Conservation (phyloP, 1,140 invertebrate species). For the Coptotermes formosanus region DNA sequence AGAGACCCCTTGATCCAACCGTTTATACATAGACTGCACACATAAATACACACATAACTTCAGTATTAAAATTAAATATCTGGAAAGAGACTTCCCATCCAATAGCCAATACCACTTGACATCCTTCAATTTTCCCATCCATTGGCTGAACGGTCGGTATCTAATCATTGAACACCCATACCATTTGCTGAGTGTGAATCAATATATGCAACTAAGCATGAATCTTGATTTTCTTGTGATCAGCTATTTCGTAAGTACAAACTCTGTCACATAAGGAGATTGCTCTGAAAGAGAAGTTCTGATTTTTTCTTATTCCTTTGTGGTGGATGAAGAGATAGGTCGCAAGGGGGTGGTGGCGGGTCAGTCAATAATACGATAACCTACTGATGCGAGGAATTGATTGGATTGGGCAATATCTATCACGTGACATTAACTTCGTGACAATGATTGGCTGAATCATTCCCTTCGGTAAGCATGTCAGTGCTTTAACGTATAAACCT, state of each 20-base stretch:
- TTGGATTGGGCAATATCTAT: conserved; percentile 19
- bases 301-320: background rate
- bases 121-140: conserved; percentile 1
- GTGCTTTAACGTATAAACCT: background rate
- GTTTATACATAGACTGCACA: too few relatives aligned
- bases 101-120: background rate
- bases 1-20: too few relatives aligned
- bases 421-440: conserved; percentile 17
- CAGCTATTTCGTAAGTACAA: background rate
- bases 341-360: background rate
- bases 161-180: background rate
- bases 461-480: background rate
- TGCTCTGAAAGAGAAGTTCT: background rate
- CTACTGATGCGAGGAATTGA: conserved; percentile 15
- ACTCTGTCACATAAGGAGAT: background rate
- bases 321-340: conserved; percentile 3
- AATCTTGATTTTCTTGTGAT: background rate
- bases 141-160: background rate
- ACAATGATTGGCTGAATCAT: conserved; percentile 12
- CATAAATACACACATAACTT: too few relatives aligned
- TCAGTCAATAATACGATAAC: conserved; percentile 13
- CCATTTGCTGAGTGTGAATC: background rate
- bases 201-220: background rate
- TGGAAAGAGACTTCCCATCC: background rate
- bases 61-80: background rate